Conservation (phyloP, 2,888 invertebrate genomes). For the Euplexia lucipara region DNA sequence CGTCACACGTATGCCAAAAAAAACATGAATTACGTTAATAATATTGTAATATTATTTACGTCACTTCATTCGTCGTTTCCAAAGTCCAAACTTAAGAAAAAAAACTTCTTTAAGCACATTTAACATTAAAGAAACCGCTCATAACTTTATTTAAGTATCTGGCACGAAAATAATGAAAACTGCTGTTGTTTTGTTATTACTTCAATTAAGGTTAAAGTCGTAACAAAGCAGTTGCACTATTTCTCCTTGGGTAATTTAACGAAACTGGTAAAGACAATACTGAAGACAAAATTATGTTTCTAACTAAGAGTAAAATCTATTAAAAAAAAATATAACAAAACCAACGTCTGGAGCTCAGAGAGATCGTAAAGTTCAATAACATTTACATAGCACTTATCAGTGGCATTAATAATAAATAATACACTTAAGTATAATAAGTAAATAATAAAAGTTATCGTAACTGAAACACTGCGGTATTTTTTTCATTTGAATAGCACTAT, state of each 20-base stretch:
- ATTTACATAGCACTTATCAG: slow-evolving; percentile 18
- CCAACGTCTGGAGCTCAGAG: slow-evolving; percentile 8
- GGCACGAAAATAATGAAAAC: slow-evolving; percentile 31
- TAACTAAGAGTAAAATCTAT: slow-evolving; percentile 4
- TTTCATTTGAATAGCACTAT: slow-evolving; percentile 16
- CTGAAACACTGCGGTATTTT: neutral
- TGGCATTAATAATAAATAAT: neutral
- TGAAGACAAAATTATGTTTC: neutral
- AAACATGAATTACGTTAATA: neutral
- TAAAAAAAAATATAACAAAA: neutral
- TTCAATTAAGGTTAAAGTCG: slow-evolving; percentile 70
- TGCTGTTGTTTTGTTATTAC: slow-evolving; percentile 31
- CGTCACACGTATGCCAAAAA: slow-evolving; percentile 26
- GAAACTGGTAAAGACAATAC: slow-evolving; percentile 3
- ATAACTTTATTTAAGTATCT: slow-evolving; percentile 14
- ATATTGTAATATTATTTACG: neutral
- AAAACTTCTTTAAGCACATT: neutral
- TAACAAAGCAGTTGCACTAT: slow-evolving; percentile 57
- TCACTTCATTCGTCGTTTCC: neutral
- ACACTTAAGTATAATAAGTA: neutral
- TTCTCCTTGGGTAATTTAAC: slow-evolving; percentile 34
- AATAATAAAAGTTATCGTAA: slow-evolving; percentile 13
- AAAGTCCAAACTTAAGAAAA: neutral
- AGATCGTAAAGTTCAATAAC: slow-evolving; percentile 34
- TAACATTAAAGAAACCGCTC: slow-evolving; percentile 21